Evolutionary conservation across 2,888 invertebrate species (phyloP).

Genomic region (Dolichomitus sp.): DNA sequence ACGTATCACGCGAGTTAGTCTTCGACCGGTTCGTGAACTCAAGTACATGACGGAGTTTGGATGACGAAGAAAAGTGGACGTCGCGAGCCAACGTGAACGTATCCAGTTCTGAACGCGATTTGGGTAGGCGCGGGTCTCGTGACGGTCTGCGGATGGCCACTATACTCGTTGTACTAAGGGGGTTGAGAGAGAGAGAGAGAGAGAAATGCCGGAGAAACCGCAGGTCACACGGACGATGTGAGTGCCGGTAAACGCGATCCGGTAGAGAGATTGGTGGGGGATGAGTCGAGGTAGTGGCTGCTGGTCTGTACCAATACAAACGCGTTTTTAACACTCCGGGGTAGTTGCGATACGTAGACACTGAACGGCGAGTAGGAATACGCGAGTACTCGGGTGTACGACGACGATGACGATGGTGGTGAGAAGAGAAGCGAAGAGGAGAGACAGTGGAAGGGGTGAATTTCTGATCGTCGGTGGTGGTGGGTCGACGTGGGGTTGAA

Average conservation of each 20-base stretch:
- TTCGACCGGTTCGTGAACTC: slow-evolving; percentile 46
- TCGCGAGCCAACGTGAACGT: slow-evolving; percentile 26
- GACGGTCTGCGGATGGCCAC: slow-evolving; percentile 79
- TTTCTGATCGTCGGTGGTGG: slow-evolving; percentile 54
- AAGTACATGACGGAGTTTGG: neutral
- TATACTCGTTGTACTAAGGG: slow-evolving; percentile 77
- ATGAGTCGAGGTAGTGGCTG: slow-evolving; percentile 59
- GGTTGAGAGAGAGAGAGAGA: slow-evolving; percentile 56
- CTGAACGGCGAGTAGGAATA: slow-evolving; percentile 51
- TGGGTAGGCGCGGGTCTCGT: slow-evolving; percentile 67
- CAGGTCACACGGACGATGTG: slow-evolving; percentile 79
- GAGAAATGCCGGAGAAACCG: slow-evolving; percentile 80
- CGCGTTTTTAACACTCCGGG: slow-evolving; percentile 61
- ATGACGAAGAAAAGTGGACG: slow-evolving; percentile 16
- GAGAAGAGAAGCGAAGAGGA: slow-evolving; percentile 27
- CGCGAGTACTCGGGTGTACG: slow-evolving; percentile 45
- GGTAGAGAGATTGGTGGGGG: slow-evolving; percentile 43
- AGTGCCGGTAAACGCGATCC: slow-evolving; percentile 71
- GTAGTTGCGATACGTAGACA: slow-evolving; percentile 29
- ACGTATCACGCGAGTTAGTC: slow-evolving; percentile 39
- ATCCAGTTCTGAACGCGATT: slow-evolving; percentile 46
- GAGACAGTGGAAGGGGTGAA: slow-evolving; percentile 56
- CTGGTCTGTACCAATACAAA: slow-evolving; percentile 59
- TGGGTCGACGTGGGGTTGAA: slow-evolving; percentile 24
- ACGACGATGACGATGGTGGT: slow-evolving; percentile 45